These are phyloP conservation scores for Scomberomorus guttatus DNA, from an alignment of 2,797 vertebrate genomes.

Conservation along the genomic window DNA sequence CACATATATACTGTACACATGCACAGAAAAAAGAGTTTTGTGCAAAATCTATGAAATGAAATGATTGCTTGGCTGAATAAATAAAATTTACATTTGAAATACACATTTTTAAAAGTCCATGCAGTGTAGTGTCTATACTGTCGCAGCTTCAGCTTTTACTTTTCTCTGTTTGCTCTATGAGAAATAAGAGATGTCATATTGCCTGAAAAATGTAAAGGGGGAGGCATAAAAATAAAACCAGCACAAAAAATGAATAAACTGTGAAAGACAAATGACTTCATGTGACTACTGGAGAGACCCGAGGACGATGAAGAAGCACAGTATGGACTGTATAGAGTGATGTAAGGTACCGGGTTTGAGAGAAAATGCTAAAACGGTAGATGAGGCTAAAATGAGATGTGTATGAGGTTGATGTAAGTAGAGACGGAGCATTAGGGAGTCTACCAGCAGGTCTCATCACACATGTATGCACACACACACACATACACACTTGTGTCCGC, in stretches of 20 bases:
- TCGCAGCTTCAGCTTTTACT: neutral
- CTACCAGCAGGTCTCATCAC: slow-evolving; percentile 72
- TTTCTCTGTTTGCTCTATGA: slow-evolving; percentile 12
- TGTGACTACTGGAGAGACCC: neutral
- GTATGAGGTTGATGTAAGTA: slow-evolving; percentile 41
- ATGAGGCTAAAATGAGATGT: slow-evolving; percentile 56
- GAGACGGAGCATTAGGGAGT: slow-evolving; percentile 55
- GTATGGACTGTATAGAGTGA: neutral
- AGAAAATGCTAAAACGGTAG: slow-evolving; percentile 37
- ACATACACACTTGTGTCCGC: slow-evolving; percentile 62
- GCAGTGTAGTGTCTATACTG: neutral
- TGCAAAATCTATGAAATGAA: neutral
- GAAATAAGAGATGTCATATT: slow-evolving; percentile 22
- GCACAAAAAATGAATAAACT: slow-evolving; percentile 37
- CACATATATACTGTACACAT: neutral
- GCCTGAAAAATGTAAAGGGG: slow-evolving; percentile 42
- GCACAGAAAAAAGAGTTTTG: neutral
- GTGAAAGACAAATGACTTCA: slow-evolving; percentile 23
- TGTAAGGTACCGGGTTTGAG: slow-evolving; percentile 19
- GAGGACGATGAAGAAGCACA: neutral
- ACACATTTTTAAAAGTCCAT: neutral
- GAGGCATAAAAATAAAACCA: slow-evolving; percentile 53
- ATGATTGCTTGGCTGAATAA: neutral
- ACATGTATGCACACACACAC: slow-evolving; percentile 63
- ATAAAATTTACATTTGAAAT: neutral